A percentile compares a stretch with the other conserved stretches of the same genome.
These are phyloP conservation scores for Pygathrix nemaeus DNA, from an alignment of 2,113 vertebrate genomes.

Conservation along the genomic window DNA sequence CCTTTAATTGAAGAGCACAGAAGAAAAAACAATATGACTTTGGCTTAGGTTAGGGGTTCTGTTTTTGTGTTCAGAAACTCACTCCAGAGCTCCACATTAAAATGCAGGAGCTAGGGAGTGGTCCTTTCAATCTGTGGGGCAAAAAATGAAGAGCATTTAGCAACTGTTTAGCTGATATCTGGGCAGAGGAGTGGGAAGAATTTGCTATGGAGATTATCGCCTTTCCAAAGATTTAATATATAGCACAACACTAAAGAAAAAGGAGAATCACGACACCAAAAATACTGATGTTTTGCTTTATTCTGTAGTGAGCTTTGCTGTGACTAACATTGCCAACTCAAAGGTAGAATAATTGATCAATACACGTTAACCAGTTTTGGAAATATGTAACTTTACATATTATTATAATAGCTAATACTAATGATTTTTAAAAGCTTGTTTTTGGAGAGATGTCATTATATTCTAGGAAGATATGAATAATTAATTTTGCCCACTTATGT, in stretches of 20 bases:
- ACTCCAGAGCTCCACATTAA: neutral
- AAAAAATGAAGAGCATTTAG: neutral
- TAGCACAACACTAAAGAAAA: neutral
- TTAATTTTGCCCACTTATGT: neutral
- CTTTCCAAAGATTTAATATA: neutral
- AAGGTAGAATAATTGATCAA: neutral
- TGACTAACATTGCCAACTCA: neutral
- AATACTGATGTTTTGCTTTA: neutral
- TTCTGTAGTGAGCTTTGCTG: neutral
- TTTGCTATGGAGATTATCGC: neutral
- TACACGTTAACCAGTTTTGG: neutral
- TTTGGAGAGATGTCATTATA: neutral
- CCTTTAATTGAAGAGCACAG: neutral
- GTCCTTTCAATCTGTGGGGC: fast-evolving
- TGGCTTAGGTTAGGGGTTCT: neutral
- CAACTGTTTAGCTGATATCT: neutral
- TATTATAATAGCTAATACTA: neutral
- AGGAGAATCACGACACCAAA: neutral
- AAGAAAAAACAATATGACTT: neutral
- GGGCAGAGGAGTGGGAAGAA: neutral
- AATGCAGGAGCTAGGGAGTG: neutral
- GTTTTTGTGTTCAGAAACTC: neutral
- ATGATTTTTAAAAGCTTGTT: neutral
- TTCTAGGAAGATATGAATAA: neutral
- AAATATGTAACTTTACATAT: neutral